These are phyloP conservation scores for Rhadinocentrus ornatus DNA, from an alignment of 2,797 vertebrate genomes.

Conservation along the genomic window DNA sequence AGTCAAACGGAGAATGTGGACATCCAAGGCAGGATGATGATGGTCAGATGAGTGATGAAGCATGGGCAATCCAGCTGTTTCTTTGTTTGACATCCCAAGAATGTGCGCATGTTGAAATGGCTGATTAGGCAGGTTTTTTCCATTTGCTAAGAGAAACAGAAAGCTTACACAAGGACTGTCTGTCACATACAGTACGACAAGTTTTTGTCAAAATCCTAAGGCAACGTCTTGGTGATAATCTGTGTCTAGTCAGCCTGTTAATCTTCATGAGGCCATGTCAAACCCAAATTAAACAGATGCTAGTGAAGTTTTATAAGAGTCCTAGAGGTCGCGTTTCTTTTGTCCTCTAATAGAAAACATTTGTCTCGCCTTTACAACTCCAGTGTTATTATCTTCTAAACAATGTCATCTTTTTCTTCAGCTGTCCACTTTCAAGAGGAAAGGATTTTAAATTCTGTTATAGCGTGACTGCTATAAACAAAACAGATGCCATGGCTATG, in stretches of 20 bases:
- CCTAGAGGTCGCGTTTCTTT: constrained; percentile 39
- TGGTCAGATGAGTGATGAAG: constrained; percentile 55
- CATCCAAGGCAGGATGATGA: constrained; percentile 53
- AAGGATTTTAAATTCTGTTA: neutral
- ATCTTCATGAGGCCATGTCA: constrained; percentile 57
- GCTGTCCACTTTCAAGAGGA: neutral
- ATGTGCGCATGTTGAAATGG: constrained; percentile 46
- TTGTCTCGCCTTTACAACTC: constrained; percentile 12
- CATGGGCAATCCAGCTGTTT: constrained; percentile 69
- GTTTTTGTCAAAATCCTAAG: constrained; percentile 52
- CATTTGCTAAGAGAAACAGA: constrained; percentile 54
- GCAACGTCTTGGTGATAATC: constrained; percentile 59
- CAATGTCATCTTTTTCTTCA: neutral
- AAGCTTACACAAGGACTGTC: constrained; percentile 51
- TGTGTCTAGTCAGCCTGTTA: constrained; percentile 57
- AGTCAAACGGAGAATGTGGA: constrained; percentile 59
- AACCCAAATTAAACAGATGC: constrained; percentile 53
- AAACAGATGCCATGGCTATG: neutral
- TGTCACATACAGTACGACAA: constrained; percentile 36
- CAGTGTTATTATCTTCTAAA: neutral
- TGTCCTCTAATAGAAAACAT: constrained; percentile 39
- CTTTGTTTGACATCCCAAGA: constrained; percentile 51
- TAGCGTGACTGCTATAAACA: neutral
- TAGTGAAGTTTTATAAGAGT: constrained; percentile 42
- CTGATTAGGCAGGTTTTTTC: constrained; percentile 70